Evolutionary conservation across 2,113 vertebrate species (phyloP), one percentile per base, ranked within the genome.

Genomic region (Pituophis catenifer): DNA sequence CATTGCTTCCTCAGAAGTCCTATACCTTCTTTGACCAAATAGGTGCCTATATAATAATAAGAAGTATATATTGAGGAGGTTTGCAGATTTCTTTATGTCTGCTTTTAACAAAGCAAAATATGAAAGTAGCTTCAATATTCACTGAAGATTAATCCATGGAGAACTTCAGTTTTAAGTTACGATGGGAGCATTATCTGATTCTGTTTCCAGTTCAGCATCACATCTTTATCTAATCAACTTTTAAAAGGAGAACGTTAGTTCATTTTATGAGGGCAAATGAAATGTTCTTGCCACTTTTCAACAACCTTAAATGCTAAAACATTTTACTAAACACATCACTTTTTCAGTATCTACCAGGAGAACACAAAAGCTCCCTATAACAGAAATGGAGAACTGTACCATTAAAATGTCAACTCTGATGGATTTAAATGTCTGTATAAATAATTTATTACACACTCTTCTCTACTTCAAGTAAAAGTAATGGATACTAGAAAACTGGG

Each of bases 301-400:
- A 96, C 92, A 96, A 91, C 92, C 95, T 97, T 96, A 93, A 92
- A 94, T 62, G 94, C 94, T 93, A 90, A 93, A 89, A 93, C 48
- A 62, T 93, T 93, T 93, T 93, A 93, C 75, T 62, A 62, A 89
- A 57, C 85, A 50, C 89, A 86, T 90, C 92, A 44, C 75, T 90
- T 93, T 93, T 90, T 52, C 89, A 90, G 89, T 94, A 94, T 94
- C 91, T 1, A 38, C 93, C 95, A 59, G 33, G 70, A 75, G 89
- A 90, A 86, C 24, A 59, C 21, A 89, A 86, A 85, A 86, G 70
- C 89, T 90, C 55, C 75, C 48, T 52, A 86, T 62, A 81, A 81
- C 89, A 90, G 57, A 93, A 93, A 86, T 85, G 26, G 89, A 90
- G 21, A 86, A 86, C 29, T 33, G 29, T 90, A 93, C 92, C 89